Conservation (phyloP, 37 sponge, comb jelly and placozoan genomes). For the Beroe ovata region DNA sequence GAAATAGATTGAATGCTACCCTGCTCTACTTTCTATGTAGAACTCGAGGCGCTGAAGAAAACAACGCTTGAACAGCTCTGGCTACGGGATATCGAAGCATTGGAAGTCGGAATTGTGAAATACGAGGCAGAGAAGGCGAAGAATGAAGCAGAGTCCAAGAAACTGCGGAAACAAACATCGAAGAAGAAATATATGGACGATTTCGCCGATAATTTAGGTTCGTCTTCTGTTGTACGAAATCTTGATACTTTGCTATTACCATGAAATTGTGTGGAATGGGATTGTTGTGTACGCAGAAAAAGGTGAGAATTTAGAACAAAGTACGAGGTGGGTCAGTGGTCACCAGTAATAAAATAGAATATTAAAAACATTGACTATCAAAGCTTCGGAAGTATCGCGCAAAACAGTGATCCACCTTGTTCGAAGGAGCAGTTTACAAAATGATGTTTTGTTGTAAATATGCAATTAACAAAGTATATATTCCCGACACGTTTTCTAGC, state of each 20-base stretch:
- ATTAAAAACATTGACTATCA: too few species aligned
- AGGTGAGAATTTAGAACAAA: not conserved
- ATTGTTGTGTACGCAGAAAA: too few species aligned
- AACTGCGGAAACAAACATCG: constrained; percentile 1
- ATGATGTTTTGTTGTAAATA: too few species aligned
- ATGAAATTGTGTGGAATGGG: not conserved
- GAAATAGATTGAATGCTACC: too few species aligned
- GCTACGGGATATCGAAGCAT: constrained; percentile 15
- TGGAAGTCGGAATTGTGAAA: constrained; percentile 26
- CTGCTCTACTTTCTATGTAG: too few species aligned
- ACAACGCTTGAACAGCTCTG: constrained; percentile 1
- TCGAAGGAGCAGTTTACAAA: too few species aligned
- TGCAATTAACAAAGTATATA: too few species aligned
- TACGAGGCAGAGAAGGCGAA: constrained; percentile 20
- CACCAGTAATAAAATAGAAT: too few species aligned
- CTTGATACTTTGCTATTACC: not conserved
- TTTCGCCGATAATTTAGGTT: constrained; percentile 42
- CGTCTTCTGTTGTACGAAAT: not conserved
- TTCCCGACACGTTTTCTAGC: too few species aligned
- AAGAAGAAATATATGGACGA: constrained; percentile 36
- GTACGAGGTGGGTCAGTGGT: too few species aligned
- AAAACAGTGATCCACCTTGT: too few species aligned
- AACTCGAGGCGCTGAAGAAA: constrained; percentile 22
- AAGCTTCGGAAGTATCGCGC: too few species aligned
- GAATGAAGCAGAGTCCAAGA: constrained; percentile 16